Base-by-base conservation (phyloP, 2,797 vertebrate genomes). In the Eremophila alpestris region DNA sequence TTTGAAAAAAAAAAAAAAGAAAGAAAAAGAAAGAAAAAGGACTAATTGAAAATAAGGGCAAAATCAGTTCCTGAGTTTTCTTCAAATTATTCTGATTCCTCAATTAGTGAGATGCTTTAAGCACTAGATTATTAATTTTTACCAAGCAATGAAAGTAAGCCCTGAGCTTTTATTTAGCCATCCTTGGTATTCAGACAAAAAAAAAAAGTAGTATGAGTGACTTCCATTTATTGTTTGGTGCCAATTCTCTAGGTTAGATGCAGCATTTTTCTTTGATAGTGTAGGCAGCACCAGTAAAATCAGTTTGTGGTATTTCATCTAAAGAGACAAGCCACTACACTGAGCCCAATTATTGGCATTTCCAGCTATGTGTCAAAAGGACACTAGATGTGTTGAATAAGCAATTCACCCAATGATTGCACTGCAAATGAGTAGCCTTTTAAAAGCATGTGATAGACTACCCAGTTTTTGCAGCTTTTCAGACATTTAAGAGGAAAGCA, bases 381-480 rank as follows among this genome's bases (percentile, higher is more conserved):
- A 55, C 87, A 69, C 41, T 45, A 65, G 30, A 34, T 80, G 26
- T 60, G 52, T 63, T 90, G 91, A 94, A 91, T 78, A 93, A 91
- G 76, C 64, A 95, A 76, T 92, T 88, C 43, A 67, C 73, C 92
- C 78, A 54, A 30, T 20, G 45, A 34, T 70, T 88, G 38, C 56
- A 43, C 60, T 43, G 59, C 86, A 90, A 96, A 87, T 51, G 18
- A 83, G 68, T 49, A 58, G 46, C 48, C 49, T 92, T 83, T 93
- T 70, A 91, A 91, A 93, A 63, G 24, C 7, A 0, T 59, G 68
- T 74, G 68, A 84, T 58, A 87, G 83, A 94, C 85, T 89, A 87
- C 78, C 60, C 21, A 12, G 1, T 32, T 90, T 96, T 95, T 92
- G 63, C 87, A 94, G 88, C 56, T 76, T 60, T 74, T 43, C 51